These are phyloP conservation scores for Smithornis capensis DNA, from an alignment of 2,113 vertebrate genomes.

Conservation along the genomic window DNA sequence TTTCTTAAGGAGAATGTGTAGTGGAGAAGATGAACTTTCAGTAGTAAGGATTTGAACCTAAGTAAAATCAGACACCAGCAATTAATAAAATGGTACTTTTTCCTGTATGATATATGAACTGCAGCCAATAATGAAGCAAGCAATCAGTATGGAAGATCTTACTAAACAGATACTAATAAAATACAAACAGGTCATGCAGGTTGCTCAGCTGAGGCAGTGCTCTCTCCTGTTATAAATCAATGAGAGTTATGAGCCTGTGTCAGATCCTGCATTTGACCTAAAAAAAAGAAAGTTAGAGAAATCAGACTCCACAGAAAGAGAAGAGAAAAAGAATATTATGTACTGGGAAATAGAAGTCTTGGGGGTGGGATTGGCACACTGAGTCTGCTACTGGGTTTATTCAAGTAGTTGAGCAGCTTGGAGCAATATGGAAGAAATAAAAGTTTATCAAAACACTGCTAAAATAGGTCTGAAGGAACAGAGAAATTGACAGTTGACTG, in stretches of 20 bases:
- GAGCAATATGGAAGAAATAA: not conserved
- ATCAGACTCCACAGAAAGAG: not conserved
- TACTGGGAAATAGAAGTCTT: not conserved
- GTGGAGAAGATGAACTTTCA: not conserved
- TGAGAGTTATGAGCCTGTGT: not conserved
- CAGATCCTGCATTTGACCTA: not conserved
- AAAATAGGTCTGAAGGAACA: not conserved
- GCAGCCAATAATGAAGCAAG: not conserved
- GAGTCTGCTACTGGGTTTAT: not conserved
- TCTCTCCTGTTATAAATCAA: not conserved
- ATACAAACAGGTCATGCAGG: not conserved
- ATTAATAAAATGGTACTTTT: not conserved
- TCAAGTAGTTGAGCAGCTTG: not conserved
- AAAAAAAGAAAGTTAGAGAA: not conserved
- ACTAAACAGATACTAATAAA: not conserved
- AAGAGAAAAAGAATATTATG: not conserved
- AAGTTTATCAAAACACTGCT: not conserved
- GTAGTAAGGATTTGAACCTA: not conserved
- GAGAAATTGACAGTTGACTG: not conserved
- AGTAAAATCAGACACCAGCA: not conserved
- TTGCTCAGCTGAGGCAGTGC: not conserved
- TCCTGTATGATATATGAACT: not conserved
- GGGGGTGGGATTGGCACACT: not conserved
- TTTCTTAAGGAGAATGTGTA: not conserved
- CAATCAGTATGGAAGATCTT: not conserved